phyloP scores from a whole-genome alignment of 1,140 invertebrate species.

The Hetaerina americana region DNA sequence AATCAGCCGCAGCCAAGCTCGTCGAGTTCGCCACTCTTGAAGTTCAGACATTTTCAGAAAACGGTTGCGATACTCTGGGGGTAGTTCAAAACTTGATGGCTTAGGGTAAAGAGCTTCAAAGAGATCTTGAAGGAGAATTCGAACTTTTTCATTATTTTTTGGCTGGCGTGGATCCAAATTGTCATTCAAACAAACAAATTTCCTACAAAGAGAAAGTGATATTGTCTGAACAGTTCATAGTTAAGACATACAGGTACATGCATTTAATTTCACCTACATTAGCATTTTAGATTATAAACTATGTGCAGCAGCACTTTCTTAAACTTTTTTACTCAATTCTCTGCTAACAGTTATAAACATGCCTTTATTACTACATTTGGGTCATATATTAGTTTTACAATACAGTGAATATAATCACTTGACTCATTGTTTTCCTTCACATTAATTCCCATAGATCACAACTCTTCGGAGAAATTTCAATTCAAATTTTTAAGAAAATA shows the following conservation, averaged over 20 bases:
- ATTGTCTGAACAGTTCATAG: neutral
- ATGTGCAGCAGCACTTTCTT: too few relatives aligned
- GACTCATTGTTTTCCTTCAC: too few relatives aligned
- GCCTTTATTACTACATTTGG: too few relatives aligned
- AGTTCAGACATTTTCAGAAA: conserved; percentile 52
- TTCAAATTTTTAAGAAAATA: too few relatives aligned
- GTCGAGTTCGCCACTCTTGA: conserved; percentile 36
- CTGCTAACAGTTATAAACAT: too few relatives aligned
- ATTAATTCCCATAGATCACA: too few relatives aligned
- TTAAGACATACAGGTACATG: too few relatives aligned
- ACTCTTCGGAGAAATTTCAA: too few relatives aligned
- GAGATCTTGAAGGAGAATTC: conserved; percentile 58
- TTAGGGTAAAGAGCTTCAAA: conserved; percentile 62
- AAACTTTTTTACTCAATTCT: too few relatives aligned
- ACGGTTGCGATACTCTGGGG: conserved; percentile 52
- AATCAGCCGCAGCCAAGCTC: neutral
- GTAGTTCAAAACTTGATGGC: conserved; percentile 60
- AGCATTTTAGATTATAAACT: neutral
- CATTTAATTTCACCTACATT: neutral
- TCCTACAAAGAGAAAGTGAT: conserved; percentile 38
- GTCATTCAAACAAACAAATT: conserved; percentile 79
- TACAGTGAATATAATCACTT: too few relatives aligned
- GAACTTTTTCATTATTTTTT: conserved; percentile 53
- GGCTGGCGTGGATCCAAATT: conserved; percentile 50
- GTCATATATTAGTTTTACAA: too few relatives aligned